Evolutionary conservation across 2,888 invertebrate species (phyloP).

Genomic region (Nemotelus pantherinus): DNA sequence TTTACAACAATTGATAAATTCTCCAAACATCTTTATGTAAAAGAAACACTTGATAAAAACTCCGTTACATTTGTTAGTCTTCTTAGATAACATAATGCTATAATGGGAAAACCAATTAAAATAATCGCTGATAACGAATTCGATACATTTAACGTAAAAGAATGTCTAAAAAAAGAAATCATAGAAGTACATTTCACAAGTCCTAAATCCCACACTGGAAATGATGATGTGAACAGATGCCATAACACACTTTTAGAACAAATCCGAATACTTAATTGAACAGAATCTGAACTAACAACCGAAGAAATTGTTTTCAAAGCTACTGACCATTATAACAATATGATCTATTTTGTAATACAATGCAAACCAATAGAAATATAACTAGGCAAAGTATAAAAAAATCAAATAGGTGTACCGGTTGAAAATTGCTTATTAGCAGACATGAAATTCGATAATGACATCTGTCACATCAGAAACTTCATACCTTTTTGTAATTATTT

Average conservation of each 20-base stretch:
- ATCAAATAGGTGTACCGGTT: background rate
- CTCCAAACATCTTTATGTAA: too few relatives aligned
- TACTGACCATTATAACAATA: slow-evolving; percentile 17
- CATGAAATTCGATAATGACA: too few relatives aligned
- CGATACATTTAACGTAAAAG: background rate
- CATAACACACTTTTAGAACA: background rate
- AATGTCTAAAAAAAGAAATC: background rate
- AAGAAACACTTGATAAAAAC: background rate
- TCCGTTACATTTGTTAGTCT: background rate
- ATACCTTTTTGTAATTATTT: too few relatives aligned
- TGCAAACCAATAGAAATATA: background rate
- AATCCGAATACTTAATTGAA: background rate
- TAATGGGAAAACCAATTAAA: background rate
- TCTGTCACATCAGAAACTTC: too few relatives aligned
- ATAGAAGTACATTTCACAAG: background rate
- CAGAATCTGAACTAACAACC: background rate
- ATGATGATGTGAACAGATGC: background rate
- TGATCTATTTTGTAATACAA: background rate
- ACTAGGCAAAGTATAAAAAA: background rate
- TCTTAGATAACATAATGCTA: background rate
- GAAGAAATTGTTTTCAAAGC: background rate
- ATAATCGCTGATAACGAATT: background rate
- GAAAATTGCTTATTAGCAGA: background rate
- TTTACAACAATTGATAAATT: too few relatives aligned
- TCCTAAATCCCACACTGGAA: background rate